Evolutionary conservation across 2,888 invertebrate species (phyloP).

Genomic region (Eupithecia inturbata): DNA sequence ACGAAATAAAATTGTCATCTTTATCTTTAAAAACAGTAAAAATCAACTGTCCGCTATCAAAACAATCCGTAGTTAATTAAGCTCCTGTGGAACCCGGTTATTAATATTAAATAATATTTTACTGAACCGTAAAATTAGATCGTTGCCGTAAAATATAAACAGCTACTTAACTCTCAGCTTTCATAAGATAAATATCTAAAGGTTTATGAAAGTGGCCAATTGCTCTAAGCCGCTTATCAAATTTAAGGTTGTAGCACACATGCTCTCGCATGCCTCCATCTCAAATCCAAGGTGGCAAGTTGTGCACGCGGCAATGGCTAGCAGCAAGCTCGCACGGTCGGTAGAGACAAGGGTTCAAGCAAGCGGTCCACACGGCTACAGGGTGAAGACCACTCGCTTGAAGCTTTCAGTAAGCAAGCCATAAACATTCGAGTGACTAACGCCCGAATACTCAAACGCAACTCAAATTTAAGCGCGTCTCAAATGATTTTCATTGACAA

Average conservation of each 20-base stretch:
- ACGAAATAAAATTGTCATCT: no score
- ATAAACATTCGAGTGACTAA: background rate
- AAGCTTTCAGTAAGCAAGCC: background rate
- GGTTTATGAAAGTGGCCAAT: background rate
- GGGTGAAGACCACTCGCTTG: no score
- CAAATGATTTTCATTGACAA: no score
- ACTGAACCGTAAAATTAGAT: background rate
- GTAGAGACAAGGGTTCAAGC: no score
- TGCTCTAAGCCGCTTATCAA: background rate
- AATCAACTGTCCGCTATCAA: background rate
- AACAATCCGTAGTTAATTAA: no score
- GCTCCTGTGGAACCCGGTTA: background rate
- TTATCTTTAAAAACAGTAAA: no score
- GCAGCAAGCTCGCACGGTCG: background rate
- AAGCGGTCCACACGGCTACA: no score
- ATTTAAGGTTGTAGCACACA: background rate
- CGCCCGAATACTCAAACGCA: no score
- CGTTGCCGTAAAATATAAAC: background rate
- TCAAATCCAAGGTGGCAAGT: background rate
- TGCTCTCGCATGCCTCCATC: background rate
- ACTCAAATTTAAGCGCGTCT: no score
- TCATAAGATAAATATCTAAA: background rate
- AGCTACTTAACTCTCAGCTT: background rate
- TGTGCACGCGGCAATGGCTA: background rate
- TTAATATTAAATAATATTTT: background rate